Evolutionary conservation across 2,888 invertebrate species (phyloP), one percentile per base, ranked within the genome.

Genomic region (Lycaena phlaeas): DNA sequence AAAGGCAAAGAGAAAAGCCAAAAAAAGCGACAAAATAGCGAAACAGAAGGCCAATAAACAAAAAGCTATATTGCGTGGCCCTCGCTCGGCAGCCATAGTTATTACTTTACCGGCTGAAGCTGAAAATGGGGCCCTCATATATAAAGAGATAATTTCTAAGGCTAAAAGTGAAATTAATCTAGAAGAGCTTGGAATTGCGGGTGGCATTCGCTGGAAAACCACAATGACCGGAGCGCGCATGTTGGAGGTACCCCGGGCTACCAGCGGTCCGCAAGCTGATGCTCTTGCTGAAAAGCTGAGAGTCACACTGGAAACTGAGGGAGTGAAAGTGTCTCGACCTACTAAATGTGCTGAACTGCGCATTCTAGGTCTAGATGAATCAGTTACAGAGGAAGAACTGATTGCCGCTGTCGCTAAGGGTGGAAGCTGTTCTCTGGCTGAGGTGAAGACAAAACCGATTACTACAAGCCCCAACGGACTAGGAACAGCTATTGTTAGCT

Each of bases 151-250:
- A 18, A 18, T 18, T 3, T 5, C 4, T 3, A 18, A 18, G 5
- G 18, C 5, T 18, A n/a, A n/a, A n/a, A 3, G 18, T 18, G 18
- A n/a, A 11, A 3, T 27, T 2, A 11, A 27, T 11, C 11, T 27
- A 2, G 3, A 6, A 3, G n/a, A 11, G 2, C 18, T 40, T 1
- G 44, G 42, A 2, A 43, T 46, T 4, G 10, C 15, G 2, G 40
- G n/a, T 3, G 4, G n/a, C n/a, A n/a, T 49, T 1, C 34, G 38
- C 5, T 41, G 38, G n/a, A 17, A 27, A 6, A 15, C 7, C 3
- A 40, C 43, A 2, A 37, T 30, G 1, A 46, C 46, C 0, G 49
- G 49, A 3, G 46, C 46, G 3, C 38, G 46, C 1, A 38, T 49
- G 1, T 11, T 45, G 2, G 49, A 49, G 30, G 29, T 49, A 0